These are phyloP conservation scores for Iselma pallidipennis DNA, from an alignment of 2,888 invertebrate species.

Conservation along the genomic window DNA sequence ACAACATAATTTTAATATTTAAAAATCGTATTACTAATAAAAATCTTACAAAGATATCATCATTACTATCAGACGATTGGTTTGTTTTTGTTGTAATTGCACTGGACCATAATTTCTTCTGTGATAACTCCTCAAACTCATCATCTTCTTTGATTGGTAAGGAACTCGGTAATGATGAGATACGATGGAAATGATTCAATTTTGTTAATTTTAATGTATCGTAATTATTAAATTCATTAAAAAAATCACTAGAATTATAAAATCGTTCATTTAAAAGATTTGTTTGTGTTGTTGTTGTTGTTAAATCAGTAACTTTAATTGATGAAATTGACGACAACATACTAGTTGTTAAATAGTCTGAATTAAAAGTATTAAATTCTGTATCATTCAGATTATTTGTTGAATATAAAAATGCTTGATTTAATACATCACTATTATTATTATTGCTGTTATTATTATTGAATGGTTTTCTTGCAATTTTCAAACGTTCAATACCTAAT, in stretches of 20 bases:
- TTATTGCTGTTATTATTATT: neutral
- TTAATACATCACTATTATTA: neutral
- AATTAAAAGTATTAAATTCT: conserved; percentile 5
- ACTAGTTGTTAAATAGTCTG: neutral
- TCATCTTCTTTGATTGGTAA: neutral
- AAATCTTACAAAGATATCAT: neutral
- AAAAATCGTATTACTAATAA: neutral
- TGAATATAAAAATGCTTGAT: neutral
- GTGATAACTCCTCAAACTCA: neutral
- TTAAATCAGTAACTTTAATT: neutral
- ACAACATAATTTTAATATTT: neutral
- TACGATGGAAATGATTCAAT: neutral
- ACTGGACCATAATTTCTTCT: neutral
- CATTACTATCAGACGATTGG: neutral
- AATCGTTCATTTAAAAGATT: neutral
- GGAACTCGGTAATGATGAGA: neutral
- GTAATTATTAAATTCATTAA: too few species aligned
- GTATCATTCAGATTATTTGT: neutral
- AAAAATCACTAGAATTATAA: neutral
- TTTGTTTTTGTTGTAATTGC: neutral
- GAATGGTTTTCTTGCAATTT: neutral
- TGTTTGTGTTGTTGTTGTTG: too few species aligned
- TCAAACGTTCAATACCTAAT: conserved; percentile 4
- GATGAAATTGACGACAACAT: neutral
- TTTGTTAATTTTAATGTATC: neutral